Evolutionary conservation across 1,140 invertebrate genomes (phyloP).

Genomic region (Teleogryllus occipitalis): DNA sequence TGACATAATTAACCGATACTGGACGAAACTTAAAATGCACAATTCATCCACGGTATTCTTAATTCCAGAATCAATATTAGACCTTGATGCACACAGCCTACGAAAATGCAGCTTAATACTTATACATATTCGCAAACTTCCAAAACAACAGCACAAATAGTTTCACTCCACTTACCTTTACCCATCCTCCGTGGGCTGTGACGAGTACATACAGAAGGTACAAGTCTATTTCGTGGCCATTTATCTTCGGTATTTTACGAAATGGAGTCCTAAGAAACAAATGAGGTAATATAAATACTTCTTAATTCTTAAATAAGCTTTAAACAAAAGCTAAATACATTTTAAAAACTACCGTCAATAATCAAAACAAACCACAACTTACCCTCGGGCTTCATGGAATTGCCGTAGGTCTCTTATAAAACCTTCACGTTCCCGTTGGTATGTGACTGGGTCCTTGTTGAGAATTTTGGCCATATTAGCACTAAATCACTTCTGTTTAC

Average conservation of each 20-base stretch:
- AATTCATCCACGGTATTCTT: too few species aligned
- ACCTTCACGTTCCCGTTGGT: constrained; percentile 57
- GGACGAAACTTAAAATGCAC: too few species aligned
- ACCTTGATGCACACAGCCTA: too few species aligned
- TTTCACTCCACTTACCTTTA: constrained; percentile 60
- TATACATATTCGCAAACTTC: too few species aligned
- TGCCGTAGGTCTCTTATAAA: constrained; percentile 73
- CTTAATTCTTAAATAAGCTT: background rate
- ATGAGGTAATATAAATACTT: constrained; percentile 18
- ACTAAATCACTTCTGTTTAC: constrained; percentile 27
- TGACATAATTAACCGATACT: too few species aligned
- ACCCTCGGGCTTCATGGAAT: constrained; percentile 79
- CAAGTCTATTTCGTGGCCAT: constrained; percentile 82
- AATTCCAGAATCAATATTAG: too few species aligned
- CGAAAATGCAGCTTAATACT: too few species aligned
- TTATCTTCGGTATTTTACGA: constrained; percentile 66
- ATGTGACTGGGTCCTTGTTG: constrained; percentile 61
- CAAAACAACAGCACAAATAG: too few species aligned
- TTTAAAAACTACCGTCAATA: constrained; percentile 5
- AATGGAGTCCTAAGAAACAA: constrained; percentile 61
- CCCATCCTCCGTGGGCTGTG: constrained; percentile 83
- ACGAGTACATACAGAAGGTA: constrained; percentile 84
- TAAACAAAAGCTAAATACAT: background rate
- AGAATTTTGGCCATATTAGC: constrained; percentile 55
- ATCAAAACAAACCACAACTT: constrained; percentile 35